Percentiles rank a stretch among this genome's conserved stretches.
These are phyloP conservation scores for Hydrophis major DNA, from an alignment of 2,797 vertebrate species.

Conservation along the genomic window DNA sequence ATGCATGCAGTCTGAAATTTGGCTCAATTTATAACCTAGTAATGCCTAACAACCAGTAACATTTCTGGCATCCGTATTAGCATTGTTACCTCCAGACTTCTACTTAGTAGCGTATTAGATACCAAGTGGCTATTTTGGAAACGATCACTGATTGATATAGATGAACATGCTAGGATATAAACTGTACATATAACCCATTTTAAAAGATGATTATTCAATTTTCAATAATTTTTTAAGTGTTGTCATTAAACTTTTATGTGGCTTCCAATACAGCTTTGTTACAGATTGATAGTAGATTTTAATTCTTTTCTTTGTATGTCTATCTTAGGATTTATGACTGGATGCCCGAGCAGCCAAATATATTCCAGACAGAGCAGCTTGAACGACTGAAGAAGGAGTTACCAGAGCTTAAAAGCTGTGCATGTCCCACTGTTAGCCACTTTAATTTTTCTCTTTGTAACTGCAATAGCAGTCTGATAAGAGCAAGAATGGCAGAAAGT, in stretches of 20 bases:
- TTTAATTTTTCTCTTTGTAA: constrained; percentile 73
- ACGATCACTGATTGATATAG: not conserved
- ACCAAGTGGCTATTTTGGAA: not conserved
- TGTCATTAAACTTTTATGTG: not conserved
- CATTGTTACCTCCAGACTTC: not conserved
- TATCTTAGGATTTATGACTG: constrained; percentile 88
- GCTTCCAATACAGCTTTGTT: not conserved
- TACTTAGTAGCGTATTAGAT: not conserved
- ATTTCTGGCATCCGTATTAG: not conserved
- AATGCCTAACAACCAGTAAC: not conserved
- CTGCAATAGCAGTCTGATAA: constrained; percentile 49
- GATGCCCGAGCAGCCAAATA: constrained; percentile 83
- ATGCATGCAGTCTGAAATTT: not conserved
- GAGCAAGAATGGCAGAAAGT: constrained; percentile 60
- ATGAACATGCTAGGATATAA: not conserved
- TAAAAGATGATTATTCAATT: not conserved
- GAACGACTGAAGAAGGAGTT: constrained; percentile 86
- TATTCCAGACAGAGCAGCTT: constrained; percentile 94
- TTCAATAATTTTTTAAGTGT: not conserved
- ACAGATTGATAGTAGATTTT: not conserved
- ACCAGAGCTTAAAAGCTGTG: constrained; percentile 82
- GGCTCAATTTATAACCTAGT: not conserved
- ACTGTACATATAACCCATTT: not conserved
- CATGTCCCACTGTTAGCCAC: constrained; percentile 80
- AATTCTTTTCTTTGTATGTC: constrained; percentile 34